Evolutionary conservation across 2,888 invertebrate species (phyloP), one percentile per base, ranked within the genome.

Genomic region (Polymixis lichenea): DNA sequence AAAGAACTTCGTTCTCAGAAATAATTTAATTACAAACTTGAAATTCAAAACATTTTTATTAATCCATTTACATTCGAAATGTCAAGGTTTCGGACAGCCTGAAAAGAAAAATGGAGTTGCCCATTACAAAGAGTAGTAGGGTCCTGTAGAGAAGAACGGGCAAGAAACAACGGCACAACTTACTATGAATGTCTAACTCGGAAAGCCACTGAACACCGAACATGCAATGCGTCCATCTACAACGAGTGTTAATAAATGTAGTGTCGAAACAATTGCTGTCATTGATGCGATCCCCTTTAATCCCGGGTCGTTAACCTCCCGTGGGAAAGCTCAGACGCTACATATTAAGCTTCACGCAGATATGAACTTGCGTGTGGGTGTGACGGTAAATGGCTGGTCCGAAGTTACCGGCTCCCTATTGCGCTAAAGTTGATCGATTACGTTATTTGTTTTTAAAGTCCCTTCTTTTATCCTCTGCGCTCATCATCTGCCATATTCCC

Each of bases 271-370:
- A 85, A 82, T 82, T 82, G 76, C 46, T 65, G 71, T 69, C 68
- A 56, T 72, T 85, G 85, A 82, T 53, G 65, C 51, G 60, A 66
- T 72, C 77, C 68, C 56, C 68, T 82, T 82, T 82, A 69, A 82
- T 72, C 77, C 67, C 61, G 49, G 86, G 88, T 86, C 88, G 67
- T 67, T 82, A 75, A 87, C 85, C 78, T 60, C 25, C 78, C 83
- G 88, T 87, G 87, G 87, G 86, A 85, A 87, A 58, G 65, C 58
- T 66, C 80, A 74, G 71, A 22, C 73, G 65, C 61, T 13, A 28
- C 67, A 68, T 67, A 66, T 75, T 71, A 76, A 67, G 69, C 71
- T 72, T 60, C 78, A 74, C 55, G 58, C 83, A 68, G 76, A 78
- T 62, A 78, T 75, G 62, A 70, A 25, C 71, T 19, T 46, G 69